phyloP scores from a whole-genome alignment of 2,113 vertebrate genomes.

The Zootoca vivipara region DNA sequence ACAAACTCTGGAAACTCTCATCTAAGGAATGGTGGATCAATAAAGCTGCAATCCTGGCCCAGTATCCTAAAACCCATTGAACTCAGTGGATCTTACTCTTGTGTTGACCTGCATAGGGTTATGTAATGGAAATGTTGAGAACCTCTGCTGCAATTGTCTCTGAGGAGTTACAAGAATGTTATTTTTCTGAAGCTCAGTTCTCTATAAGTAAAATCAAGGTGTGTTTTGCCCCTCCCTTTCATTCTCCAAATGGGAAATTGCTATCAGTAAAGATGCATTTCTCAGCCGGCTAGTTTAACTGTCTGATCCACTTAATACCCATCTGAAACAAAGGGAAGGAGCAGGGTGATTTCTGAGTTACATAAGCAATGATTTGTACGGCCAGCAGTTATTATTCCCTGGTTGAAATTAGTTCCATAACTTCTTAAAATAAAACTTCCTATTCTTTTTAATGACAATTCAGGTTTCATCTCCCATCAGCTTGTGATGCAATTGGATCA shows the following conservation, averaged over 20 bases:
- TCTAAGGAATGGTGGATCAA: not conserved
- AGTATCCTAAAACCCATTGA: not conserved
- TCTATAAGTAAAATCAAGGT: slow-evolving; percentile 26
- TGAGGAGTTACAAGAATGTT: slow-evolving; percentile 8
- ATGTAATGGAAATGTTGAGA: not conserved
- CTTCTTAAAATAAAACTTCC: not conserved
- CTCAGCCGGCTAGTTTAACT: slow-evolving; percentile 39
- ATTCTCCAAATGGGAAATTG: slow-evolving; percentile 11
- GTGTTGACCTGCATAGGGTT: not conserved
- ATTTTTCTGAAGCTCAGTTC: not conserved
- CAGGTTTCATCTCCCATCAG: not conserved
- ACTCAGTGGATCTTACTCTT: not conserved
- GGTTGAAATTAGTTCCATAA: not conserved
- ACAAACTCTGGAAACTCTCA: not conserved
- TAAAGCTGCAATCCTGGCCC: not conserved
- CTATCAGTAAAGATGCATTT: slow-evolving; percentile 25
- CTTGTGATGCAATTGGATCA: not conserved
- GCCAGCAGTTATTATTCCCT: not conserved
- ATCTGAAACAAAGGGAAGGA: not conserved
- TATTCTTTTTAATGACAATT: not conserved
- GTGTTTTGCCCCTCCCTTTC: not conserved
- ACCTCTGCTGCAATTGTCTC: slow-evolving; percentile 9
- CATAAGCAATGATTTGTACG: not conserved
- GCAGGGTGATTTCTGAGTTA: not conserved
- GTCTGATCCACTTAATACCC: slow-evolving; percentile 50